Evolutionary conservation across 2,888 invertebrate species (phyloP).

Genomic region (Lithophane semibrunnea): DNA sequence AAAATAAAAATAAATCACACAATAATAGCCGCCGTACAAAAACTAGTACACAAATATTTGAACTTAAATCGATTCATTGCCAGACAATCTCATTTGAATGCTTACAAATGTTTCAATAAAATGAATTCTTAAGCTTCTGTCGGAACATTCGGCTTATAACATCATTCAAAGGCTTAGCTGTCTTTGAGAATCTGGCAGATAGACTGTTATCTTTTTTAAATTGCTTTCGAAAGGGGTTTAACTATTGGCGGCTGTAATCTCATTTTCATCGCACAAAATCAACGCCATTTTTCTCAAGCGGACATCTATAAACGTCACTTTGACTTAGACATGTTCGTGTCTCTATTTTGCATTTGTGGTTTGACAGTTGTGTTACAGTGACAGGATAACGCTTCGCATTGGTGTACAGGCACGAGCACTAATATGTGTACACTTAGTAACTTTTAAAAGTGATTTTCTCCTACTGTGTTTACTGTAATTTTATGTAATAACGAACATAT

Average conservation of each 20-base stretch:
- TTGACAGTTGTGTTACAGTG: neutral
- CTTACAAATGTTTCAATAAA: slow-evolving; percentile 5
- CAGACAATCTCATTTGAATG: slow-evolving; percentile 17
- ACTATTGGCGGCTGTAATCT: neutral
- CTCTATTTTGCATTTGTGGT: neutral
- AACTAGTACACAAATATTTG: neutral
- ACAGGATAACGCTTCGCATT: too few species aligned
- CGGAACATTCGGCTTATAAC: neutral
- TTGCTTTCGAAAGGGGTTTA: neutral
- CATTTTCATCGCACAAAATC: neutral
- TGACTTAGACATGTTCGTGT: too few species aligned
- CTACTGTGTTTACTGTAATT: too few species aligned
- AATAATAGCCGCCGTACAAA: neutral
- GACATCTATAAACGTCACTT: neutral
- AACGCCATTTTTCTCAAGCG: neutral
- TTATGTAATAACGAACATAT: too few species aligned
- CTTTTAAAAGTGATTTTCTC: too few species aligned
- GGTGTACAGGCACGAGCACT: too few species aligned
- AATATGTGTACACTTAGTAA: too few species aligned
- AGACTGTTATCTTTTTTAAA: slow-evolving; percentile 11
- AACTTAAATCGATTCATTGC: slow-evolving; percentile 1
- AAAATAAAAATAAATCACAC: neutral
- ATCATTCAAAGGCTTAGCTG: slow-evolving; percentile 3
- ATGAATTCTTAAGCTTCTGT: neutral
- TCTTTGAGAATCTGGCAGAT: neutral